phyloP scores from a whole-genome alignment of 2,888 invertebrate genomes.

The Heterodera filipjevi region DNA sequence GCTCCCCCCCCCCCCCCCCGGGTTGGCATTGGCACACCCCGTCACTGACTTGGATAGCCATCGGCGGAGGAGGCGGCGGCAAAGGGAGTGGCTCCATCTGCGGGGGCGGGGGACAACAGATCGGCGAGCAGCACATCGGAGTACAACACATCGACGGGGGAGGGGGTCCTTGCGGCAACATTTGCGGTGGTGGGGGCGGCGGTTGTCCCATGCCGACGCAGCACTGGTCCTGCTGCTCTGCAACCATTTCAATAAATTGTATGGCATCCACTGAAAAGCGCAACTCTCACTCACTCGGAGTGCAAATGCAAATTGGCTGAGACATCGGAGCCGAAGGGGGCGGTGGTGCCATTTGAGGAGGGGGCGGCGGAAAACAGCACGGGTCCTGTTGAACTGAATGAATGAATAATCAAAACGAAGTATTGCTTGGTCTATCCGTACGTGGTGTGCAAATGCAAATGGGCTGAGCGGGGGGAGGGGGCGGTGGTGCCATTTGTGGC shows the following conservation, averaged over 20 bases:
- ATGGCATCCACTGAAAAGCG: background rate
- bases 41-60: slow-evolving; percentile 36
- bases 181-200: slow-evolving; percentile 26
- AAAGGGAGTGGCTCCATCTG: slow-evolving; percentile 20
- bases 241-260: slow-evolving; percentile 1
- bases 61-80: slow-evolving; percentile 22
- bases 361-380: slow-evolving; percentile 29
- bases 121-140: background rate
- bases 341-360: slow-evolving; percentile 22
- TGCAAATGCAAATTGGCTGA: slow-evolving; percentile 28
- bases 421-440: slow-evolving; percentile 25
- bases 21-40: no score
- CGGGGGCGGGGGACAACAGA: background rate
- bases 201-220: slow-evolving; percentile 21
- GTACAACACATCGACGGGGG: slow-evolving; percentile 23
- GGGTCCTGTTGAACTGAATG: slow-evolving; percentile 31
- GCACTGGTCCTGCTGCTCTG: slow-evolving; percentile 33
- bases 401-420: background rate
- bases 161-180: slow-evolving; percentile 16
- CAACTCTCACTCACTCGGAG: background rate
- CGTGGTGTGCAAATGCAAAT: slow-evolving; percentile 32
- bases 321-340: slow-evolving; percentile 14
- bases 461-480: slow-evolving; percentile 17
- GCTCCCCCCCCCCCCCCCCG: no score
- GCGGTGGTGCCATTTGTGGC: slow-evolving; percentile 20